These are phyloP conservation scores for Emydura subglobosa DNA, from an alignment of 2,113 vertebrate genomes.

Conservation along the genomic window DNA sequence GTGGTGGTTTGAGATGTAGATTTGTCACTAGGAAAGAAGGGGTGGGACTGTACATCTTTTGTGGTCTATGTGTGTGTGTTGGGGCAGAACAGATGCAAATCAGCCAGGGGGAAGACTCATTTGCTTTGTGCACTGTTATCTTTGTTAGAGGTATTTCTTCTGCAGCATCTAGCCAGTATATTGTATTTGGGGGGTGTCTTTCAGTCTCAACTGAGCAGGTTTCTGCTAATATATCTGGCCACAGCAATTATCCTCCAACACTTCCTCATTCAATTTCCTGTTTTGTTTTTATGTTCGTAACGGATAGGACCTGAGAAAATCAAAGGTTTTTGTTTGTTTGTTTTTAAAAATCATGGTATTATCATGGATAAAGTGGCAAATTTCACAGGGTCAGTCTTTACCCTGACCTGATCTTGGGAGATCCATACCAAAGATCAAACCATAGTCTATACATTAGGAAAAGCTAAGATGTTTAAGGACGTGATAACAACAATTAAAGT, in stretches of 20 bases:
- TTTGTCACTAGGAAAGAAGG: background rate
- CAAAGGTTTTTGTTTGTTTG: background rate
- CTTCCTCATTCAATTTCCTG: background rate
- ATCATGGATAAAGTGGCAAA: background rate
- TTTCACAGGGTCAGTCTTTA: background rate
- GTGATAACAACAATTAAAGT: background rate
- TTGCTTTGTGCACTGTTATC: rapidly evolving
- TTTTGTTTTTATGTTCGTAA: background rate
- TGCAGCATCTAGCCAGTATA: rapidly evolving
- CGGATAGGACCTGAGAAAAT: background rate
- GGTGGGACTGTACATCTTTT: background rate
- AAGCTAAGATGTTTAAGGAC: background rate
- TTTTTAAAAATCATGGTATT: background rate
- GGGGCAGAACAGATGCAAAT: background rate
- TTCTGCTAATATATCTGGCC: background rate
- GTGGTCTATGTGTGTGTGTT: background rate
- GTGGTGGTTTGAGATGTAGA: background rate
- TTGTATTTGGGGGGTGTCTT: rapidly evolving
- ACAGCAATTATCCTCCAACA: rapidly evolving
- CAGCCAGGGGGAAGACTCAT: rapidly evolving
- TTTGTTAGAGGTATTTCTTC: background rate
- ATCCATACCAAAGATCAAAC: background rate
- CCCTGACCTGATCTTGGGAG: background rate
- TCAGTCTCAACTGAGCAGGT: background rate
- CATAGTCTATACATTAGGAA: background rate